These are phyloP conservation scores for Sardinella longiceps DNA, from an alignment of 2,797 vertebrate genomes.

Conservation along the genomic window DNA sequence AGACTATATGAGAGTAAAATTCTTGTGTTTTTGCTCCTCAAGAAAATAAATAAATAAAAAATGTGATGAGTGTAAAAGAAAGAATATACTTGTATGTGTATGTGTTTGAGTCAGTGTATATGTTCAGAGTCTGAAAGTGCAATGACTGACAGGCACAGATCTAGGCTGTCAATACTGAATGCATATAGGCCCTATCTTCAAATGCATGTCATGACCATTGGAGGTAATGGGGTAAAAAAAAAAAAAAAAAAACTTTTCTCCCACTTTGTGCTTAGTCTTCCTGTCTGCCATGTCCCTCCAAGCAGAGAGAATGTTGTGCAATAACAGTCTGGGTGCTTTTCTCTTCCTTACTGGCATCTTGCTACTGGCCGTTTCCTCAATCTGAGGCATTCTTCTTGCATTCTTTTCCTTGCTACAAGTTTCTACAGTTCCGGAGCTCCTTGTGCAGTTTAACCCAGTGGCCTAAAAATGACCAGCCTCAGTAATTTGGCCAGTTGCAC, in stretches of 20 bases:
- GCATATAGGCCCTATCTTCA: no score
- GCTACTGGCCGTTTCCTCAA: not conserved
- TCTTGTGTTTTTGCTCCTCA: no score
- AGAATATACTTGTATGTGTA: no score
- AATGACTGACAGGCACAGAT: no score
- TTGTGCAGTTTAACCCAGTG: not conserved
- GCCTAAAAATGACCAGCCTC: not conserved
- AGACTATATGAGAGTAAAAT: no score
- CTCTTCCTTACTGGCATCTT: slow-evolving; percentile 13
- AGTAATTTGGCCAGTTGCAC: not conserved
- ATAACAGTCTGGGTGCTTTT: slow-evolving; percentile 7
- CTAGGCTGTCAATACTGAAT: no score
- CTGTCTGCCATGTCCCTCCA: not conserved
- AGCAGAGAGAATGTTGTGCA: not conserved
- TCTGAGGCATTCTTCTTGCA: not conserved
- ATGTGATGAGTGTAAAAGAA: no score
- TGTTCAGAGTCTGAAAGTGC: no score
- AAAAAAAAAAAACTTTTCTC: not conserved
- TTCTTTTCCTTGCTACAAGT: not conserved
- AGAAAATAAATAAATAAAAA: no score
- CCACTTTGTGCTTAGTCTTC: slow-evolving; percentile 7
- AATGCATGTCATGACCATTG: not conserved
- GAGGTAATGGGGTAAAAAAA: not conserved
- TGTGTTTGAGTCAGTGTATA: no score
- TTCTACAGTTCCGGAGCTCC: not conserved